phyloP scores from a whole-genome alignment of 2,888 invertebrate species.

The Rambutsinella grinnellia region DNA sequence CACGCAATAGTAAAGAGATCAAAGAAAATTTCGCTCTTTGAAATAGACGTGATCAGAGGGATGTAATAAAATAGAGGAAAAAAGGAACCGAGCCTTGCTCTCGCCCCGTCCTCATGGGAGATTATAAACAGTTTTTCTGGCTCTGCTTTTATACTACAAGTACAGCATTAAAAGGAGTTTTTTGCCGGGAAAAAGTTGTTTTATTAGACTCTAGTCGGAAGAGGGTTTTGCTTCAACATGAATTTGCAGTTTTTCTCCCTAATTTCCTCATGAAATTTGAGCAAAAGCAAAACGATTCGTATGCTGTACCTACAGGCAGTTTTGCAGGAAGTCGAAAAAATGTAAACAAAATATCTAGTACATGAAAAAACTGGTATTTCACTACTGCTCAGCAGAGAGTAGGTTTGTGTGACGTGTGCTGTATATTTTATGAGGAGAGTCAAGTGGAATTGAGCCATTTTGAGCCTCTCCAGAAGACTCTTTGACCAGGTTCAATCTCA shows the following conservation, averaged over 20 bases:
- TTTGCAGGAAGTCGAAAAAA: background rate
- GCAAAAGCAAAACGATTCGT: too few species aligned
- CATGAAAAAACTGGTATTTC: background rate
- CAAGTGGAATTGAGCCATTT: slow-evolving; percentile 6
- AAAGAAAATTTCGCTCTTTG: background rate
- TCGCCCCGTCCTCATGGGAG: slow-evolving; percentile 35
- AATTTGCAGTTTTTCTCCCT: background rate
- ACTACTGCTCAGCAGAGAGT: background rate
- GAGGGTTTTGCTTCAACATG: slow-evolving; percentile 7
- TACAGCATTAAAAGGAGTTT: background rate
- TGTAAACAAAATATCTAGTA: background rate
- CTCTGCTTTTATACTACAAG: background rate
- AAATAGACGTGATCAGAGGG: background rate
- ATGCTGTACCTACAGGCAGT: background rate
- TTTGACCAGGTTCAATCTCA: too few species aligned
- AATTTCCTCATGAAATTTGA: background rate
- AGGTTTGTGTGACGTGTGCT: background rate
- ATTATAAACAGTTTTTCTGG: slow-evolving; percentile 42
- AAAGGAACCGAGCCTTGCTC: slow-evolving; percentile 15
- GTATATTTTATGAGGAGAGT: background rate
- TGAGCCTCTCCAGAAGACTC: slow-evolving; percentile 48
- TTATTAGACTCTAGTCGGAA: background rate
- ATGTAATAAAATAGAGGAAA: background rate
- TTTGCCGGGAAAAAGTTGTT: background rate
- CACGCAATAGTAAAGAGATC: background rate